These are phyloP conservation scores for Erinaceus europaeus DNA, from an alignment of 2,113 vertebrate species.

Conservation along the genomic window DNA sequence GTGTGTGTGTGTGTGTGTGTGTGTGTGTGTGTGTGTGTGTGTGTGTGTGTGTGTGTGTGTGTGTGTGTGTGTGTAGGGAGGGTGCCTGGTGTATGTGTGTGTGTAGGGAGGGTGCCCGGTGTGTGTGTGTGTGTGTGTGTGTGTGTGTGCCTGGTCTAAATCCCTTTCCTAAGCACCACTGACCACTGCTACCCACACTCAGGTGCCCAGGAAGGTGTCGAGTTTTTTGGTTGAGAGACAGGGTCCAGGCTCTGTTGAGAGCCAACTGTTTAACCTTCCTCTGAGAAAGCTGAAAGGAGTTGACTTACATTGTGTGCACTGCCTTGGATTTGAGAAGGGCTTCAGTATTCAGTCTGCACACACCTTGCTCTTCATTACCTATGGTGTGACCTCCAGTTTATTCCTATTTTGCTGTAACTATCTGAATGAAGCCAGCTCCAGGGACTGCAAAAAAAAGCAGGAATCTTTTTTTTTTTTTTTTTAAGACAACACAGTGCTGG, in stretches of 20 bases:
- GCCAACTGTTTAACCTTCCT: background rate
- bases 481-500: constrained; percentile 28
- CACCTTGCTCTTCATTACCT: background rate
- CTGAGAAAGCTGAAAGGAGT: fast-evolving
- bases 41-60: no score
- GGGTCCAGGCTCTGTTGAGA: fast-evolving
- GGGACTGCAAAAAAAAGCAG: constrained; percentile 22
- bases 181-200: background rate
- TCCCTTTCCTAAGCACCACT: background rate
- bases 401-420: constrained; percentile 37
- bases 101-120: no score
- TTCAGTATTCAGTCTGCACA: background rate
- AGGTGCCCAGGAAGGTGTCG: background rate
- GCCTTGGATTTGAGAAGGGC: background rate
- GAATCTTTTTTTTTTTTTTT: no score
- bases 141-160: background rate
- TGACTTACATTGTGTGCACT: fast-evolving
- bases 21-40: no score
- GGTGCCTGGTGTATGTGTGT: no score
- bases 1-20: no score
- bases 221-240: background rate
- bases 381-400: background rate
- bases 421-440: constrained; percentile 20
- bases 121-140: background rate
- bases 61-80: no score